Percentiles rank a stretch among this genome's conserved stretches.
Evolutionary conservation across 2,888 invertebrate genomes (phyloP).

Genomic region (Amphimallon solstitiale): DNA sequence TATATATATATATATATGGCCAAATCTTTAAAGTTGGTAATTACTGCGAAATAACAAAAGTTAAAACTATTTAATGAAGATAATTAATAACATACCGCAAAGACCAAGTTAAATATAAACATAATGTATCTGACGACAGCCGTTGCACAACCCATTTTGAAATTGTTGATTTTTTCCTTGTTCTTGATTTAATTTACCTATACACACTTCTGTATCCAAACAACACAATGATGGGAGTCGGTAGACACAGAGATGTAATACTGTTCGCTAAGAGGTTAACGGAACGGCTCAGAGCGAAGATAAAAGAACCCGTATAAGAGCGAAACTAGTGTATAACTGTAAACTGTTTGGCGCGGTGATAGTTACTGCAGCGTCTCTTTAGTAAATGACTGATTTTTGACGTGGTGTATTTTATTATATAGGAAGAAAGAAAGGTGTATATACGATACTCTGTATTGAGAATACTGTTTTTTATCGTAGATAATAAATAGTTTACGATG

Average conservation of each 20-base stretch:
- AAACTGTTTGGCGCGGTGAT: neutral
- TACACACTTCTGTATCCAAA: neutral
- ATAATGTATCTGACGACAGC: conserved; percentile 60
- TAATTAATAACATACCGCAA: conserved; percentile 80
- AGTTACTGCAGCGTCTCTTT: too few relatives aligned
- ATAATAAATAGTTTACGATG: too few relatives aligned
- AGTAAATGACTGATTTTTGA: too few relatives aligned
- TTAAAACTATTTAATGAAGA: too few relatives aligned
- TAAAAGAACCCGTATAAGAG: neutral
- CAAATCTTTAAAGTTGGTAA: too few relatives aligned
- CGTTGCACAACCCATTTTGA: conserved; percentile 61
- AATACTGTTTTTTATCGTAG: too few relatives aligned
- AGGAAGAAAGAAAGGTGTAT: too few relatives aligned
- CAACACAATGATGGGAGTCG: neutral
- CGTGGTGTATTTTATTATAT: too few relatives aligned
- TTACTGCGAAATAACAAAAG: too few relatives aligned
- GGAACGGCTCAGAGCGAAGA: neutral
- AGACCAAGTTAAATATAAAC: conserved; percentile 67
- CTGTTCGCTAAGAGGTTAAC: neutral
- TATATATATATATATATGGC: too few relatives aligned
- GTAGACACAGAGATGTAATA: neutral
- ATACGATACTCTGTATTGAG: too few relatives aligned
- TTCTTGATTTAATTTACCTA: conserved; percentile 3
- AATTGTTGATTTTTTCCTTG: conserved; percentile 1
- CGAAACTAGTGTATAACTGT: neutral